Percentiles rank a stretch among this genome's conserved stretches.
phyloP scores from a whole-genome alignment of 2,113 vertebrate genomes.

The Corythornis cristatus region DNA sequence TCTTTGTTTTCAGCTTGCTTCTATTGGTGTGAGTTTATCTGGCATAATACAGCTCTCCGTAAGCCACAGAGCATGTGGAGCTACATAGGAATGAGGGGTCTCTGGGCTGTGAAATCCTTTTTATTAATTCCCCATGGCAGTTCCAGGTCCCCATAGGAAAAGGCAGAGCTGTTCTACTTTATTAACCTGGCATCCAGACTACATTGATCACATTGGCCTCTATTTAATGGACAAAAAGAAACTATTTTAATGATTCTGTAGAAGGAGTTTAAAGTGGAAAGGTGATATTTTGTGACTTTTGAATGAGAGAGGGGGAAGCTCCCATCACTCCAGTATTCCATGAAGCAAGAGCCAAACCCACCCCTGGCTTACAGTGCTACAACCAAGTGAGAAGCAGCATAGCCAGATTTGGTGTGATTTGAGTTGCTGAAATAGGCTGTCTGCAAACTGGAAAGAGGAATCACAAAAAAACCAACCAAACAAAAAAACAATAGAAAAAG shows the following conservation, averaged over 20 bases:
- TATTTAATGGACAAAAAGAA: not conserved
- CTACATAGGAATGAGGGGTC: not conserved
- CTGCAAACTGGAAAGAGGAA: not conserved
- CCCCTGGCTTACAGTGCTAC: not conserved
- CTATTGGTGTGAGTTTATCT: not conserved
- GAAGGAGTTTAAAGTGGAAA: not conserved
- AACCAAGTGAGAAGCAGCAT: not conserved
- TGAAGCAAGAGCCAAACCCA: not conserved
- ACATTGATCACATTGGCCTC: not conserved
- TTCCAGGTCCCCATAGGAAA: not conserved
- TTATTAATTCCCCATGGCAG: not conserved
- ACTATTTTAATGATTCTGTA: constrained; percentile 15
- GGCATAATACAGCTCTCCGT: not conserved
- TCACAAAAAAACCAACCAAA: not conserved
- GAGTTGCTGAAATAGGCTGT: not conserved
- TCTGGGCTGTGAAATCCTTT: not conserved
- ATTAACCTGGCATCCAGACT: constrained; percentile 10
- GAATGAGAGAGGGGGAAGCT: not conserved
- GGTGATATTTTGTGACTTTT: constrained; percentile 44
- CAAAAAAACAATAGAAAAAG: not conserved
- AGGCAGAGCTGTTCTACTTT: constrained; percentile 8
- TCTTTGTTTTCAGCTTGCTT: constrained; percentile 5
- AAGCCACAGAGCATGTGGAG: not conserved
- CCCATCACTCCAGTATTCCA: not conserved
- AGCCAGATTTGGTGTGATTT: not conserved